Evolutionary conservation across 2,888 invertebrate species (phyloP).

Genomic region (Pandemis cinnamomeana): DNA sequence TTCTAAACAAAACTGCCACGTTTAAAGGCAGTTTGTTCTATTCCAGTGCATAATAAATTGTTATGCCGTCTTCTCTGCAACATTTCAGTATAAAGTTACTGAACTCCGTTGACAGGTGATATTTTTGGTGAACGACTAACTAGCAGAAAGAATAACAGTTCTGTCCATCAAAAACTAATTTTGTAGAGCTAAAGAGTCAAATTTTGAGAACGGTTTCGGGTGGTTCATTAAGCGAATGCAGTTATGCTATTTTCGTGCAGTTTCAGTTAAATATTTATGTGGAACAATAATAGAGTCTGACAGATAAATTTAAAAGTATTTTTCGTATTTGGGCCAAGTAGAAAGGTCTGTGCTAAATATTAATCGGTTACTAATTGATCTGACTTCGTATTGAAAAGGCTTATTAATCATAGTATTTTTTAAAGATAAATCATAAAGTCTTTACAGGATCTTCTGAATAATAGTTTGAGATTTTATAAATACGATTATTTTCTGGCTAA

Average conservation of each 20-base stretch:
- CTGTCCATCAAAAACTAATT: conserved; percentile 73
- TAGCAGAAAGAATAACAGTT: conserved; percentile 70
- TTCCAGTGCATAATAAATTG: conserved; percentile 69
- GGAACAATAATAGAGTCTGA: conserved; percentile 4
- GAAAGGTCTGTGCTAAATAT: neutral
- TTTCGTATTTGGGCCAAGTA: neutral
- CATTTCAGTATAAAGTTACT: conserved; percentile 77
- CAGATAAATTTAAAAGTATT: neutral
- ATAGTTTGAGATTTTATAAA: too few species aligned
- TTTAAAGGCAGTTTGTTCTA: conserved; percentile 57
- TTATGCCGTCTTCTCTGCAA: conserved; percentile 60
- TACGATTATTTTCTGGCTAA: too few species aligned
- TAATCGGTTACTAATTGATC: neutral
- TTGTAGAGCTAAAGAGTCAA: conserved; percentile 56
- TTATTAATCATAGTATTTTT: too few species aligned
- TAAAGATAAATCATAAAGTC: too few species aligned
- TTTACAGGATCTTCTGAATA: too few species aligned
- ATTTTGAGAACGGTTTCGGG: conserved; percentile 48
- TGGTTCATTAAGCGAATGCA: conserved; percentile 47
- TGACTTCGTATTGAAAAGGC: neutral
- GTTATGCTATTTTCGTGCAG: conserved; percentile 29
- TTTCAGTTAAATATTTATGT: conserved; percentile 27
- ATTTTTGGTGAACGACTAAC: conserved; percentile 70
- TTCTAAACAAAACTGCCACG: conserved; percentile 59
- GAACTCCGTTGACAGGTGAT: conserved; percentile 66